phyloP scores from a whole-genome alignment of 2,113 vertebrate species.

The Macaca nemestrina region DNA sequence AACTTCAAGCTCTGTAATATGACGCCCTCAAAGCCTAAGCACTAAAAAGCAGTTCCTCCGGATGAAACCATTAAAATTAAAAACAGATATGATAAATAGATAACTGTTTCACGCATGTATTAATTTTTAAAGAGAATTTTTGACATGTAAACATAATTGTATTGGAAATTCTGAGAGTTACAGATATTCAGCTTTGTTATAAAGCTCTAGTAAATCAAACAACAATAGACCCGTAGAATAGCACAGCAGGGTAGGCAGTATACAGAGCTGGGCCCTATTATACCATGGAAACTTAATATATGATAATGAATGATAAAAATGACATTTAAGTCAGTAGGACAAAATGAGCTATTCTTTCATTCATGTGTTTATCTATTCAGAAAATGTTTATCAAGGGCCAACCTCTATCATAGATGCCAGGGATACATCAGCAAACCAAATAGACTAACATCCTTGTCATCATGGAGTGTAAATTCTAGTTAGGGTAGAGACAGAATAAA shows the following conservation, averaged over 20 bases:
- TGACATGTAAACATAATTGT: not conserved
- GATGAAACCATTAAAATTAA: slow-evolving; percentile 34
- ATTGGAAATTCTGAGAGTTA: not conserved
- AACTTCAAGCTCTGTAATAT: not conserved
- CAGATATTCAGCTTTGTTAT: not conserved
- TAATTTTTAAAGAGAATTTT: slow-evolving; percentile 1
- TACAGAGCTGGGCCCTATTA: not conserved
- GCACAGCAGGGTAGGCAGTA: not conserved
- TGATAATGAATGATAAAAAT: slow-evolving; percentile 62
- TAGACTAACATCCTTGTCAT: not conserved
- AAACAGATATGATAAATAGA: not conserved
- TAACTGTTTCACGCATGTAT: not conserved
- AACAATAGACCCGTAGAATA: not conserved
- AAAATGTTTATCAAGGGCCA: slow-evolving; percentile 53
- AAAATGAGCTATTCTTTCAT: slow-evolving; percentile 52
- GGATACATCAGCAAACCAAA: not conserved
- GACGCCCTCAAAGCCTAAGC: not conserved
- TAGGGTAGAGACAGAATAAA: not conserved
- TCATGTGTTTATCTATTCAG: slow-evolving; percentile 38
- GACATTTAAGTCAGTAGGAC: slow-evolving; percentile 38
- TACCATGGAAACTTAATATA: slow-evolving; percentile 39
- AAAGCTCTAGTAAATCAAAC: not conserved
- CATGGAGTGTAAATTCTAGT: not conserved
- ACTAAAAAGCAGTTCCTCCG: not conserved
- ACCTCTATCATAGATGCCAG: not conserved